Base-by-base conservation (phyloP, 2,888 invertebrate genomes). In the Cacoxenus indagator region DNA sequence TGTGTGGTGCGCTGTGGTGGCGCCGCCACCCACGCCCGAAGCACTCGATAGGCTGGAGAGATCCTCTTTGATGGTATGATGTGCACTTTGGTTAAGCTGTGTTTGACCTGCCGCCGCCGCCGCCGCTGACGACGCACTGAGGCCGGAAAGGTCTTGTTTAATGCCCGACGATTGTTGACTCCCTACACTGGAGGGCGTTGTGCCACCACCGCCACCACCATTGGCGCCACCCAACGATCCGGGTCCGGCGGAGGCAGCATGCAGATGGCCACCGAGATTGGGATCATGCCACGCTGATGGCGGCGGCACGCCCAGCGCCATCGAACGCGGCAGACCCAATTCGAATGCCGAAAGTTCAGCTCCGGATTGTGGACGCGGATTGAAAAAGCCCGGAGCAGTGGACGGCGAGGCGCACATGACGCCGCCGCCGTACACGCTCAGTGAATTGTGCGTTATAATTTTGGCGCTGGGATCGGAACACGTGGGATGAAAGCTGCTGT, bases 251-350 rank as follows among this genome's bases (percentile, higher is more conserved):
- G 87, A 84, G 64, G 91, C 89, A 62, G 91, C 81, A 83, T 90
- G 88, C 79, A 88, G 81, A 77, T 88, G 88, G 64, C 87, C 84
- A 66, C 86, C 86, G 64, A 88, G 75, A 70, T 85, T 88, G 62
- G 92, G 90, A 87, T 91, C 91, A 74, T 91, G 90, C 91, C 91
- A 91, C 72, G 88, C 87, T 64, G 87, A 87, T 64, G 87, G 89
- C 80, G 91, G 91, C 81, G 90, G 90, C 76, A 91, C 91, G 76
- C 91, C 91, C 77, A 91, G 86, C 74, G 91, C 90, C 91, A 91
- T 91, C 73, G 87, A 87, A 51, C 89, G 86, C 69, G 89, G 87
- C 73, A 89, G 88, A 46, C 89, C 89, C 73, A 89, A 81, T 78
- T 89, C 89, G 76, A 88, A 86, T 75, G 88, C 86, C 70, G 87